Percentiles rank a stretch among this genome's conserved stretches.
These are phyloP conservation scores for Falco rusticolus DNA, from an alignment of 2,797 vertebrate genomes.

Conservation along the genomic window DNA sequence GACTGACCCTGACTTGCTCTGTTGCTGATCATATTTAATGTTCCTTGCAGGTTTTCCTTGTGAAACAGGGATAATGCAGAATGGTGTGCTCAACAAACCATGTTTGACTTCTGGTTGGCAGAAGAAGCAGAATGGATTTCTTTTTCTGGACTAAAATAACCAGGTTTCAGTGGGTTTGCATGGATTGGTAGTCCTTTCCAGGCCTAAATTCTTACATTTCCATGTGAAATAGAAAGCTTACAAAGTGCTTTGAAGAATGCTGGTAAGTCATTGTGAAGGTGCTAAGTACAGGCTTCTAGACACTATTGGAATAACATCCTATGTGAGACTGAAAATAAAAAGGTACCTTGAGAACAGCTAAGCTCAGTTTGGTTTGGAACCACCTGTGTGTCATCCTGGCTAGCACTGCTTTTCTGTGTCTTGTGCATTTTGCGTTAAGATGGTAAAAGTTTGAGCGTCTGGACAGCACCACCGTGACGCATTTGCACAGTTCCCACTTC, in stretches of 20 bases:
- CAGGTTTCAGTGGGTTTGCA: background rate
- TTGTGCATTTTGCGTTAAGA: background rate
- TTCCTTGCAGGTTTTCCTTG: background rate
- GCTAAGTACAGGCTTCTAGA: background rate
- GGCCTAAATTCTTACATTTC: background rate
- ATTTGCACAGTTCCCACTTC: background rate
- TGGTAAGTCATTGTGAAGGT: background rate
- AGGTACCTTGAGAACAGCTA: background rate
- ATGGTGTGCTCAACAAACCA: background rate
- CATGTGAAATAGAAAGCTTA: background rate
- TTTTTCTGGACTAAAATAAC: background rate
- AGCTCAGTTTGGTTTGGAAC: background rate
- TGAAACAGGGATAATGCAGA: background rate
- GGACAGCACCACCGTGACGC: fast-evolving
- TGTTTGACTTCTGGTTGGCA: background rate
- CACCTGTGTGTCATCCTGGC: background rate
- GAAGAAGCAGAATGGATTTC: background rate
- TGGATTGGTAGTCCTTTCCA: background rate
- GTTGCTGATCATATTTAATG: background rate
- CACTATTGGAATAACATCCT: background rate
- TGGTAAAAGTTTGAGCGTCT: fast-evolving
- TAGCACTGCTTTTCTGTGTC: background rate
- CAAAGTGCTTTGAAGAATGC: background rate
- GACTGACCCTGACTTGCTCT: background rate
- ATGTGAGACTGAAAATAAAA: background rate